These are phyloP conservation scores for Carcharodon carcharias DNA, from an alignment of 2,797 vertebrate species.

Conservation along the genomic window DNA sequence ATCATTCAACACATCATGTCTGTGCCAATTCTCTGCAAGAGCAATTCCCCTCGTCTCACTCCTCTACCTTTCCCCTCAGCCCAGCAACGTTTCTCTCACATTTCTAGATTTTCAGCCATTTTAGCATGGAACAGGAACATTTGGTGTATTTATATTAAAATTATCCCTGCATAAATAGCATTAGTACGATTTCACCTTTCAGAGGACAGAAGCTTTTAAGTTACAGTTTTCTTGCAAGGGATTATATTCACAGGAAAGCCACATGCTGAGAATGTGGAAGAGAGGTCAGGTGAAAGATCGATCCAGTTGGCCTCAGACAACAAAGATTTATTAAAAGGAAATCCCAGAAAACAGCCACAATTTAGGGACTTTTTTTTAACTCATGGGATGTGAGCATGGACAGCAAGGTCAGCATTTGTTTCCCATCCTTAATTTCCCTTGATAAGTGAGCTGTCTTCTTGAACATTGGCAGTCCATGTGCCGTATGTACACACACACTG, in stretches of 20 bases:
- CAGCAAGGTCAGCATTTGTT: too few species aligned
- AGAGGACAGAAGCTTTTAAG: neutral
- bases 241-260: neutral
- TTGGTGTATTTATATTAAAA: neutral
- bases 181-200: neutral
- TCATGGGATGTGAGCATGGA: too few species aligned
- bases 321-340: neutral
- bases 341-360: neutral
- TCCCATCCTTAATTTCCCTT: too few species aligned
- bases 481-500: too few species aligned
- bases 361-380: neutral
- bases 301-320: neutral
- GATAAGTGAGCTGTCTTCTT: too few species aligned
- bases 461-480: too few species aligned
- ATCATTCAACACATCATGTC: too few species aligned
- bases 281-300: neutral
- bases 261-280: neutral
- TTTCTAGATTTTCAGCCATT: neutral
- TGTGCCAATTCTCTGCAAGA: too few species aligned
- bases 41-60: too few species aligned
- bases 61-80: too few species aligned
- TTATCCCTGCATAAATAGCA: neutral
- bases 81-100: neutral
- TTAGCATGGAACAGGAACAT: neutral
- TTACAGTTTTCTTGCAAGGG: neutral